Conservation (phyloP, 1,140 invertebrate species). For the Ceratitis capitata region DNA sequence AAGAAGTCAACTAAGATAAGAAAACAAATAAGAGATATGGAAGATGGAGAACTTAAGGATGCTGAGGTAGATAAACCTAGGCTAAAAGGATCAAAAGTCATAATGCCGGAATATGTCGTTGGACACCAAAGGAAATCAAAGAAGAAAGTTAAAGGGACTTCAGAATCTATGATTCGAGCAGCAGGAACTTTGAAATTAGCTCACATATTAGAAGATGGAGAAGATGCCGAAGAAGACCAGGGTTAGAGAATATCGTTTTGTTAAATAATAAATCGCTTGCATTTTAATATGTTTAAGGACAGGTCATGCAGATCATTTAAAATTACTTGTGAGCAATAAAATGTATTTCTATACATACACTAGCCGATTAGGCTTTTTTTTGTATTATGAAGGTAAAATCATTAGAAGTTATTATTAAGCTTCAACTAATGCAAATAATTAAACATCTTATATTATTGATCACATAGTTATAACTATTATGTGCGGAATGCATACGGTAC, state of each 20-base stretch:
- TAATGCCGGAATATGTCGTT: conserved; percentile 84
- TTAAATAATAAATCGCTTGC: no score
- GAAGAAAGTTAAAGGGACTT: conserved; percentile 58
- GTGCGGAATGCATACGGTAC: no score
- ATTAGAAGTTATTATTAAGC: no score
- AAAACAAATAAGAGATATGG: conserved; percentile 54
- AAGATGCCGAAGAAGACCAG: conserved; percentile 64
- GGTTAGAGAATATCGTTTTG: not conserved
- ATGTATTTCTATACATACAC: no score
- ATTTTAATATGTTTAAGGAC: no score
- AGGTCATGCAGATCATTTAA: no score
- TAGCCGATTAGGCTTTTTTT: no score
- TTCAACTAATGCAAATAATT: no score
- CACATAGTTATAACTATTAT: no score
- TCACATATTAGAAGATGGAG: conserved; percentile 71
- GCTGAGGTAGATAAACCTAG: conserved; percentile 65
- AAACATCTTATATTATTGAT: no score
- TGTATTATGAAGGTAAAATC: no score
- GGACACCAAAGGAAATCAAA: conserved; percentile 70
- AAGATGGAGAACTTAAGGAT: conserved; percentile 56
- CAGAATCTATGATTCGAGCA: conserved; percentile 55
- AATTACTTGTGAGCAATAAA: no score
- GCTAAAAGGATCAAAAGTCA: conserved; percentile 74
- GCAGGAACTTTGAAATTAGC: conserved; percentile 67
- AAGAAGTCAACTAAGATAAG: conserved; percentile 63